Percentiles rank a stretch among this genome's conserved stretches.
These are phyloP conservation scores for Tetramorium bicarinatum DNA, from an alignment of 2,888 invertebrate species.

Conservation along the genomic window DNA sequence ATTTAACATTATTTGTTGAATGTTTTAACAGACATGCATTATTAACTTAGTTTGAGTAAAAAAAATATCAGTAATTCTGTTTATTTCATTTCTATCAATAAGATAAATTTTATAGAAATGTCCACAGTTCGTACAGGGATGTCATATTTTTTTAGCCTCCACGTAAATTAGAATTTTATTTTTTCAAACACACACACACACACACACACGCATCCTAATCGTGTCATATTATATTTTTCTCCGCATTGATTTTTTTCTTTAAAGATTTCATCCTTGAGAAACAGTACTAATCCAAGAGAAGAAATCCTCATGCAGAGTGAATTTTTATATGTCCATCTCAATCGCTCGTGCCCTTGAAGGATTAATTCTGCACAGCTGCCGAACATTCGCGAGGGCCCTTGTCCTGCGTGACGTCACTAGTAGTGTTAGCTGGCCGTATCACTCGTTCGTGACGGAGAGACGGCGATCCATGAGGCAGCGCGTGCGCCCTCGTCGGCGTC, in stretches of 20 bases:
- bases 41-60: background rate
- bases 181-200: background rate
- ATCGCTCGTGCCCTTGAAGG: constrained; percentile 69
- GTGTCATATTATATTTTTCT: background rate
- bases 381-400: constrained; percentile 73
- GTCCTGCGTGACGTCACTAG: constrained; percentile 74
- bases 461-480: constrained; percentile 81
- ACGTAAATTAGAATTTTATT: constrained; percentile 1
- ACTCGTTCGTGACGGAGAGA: constrained; percentile 50
- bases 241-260: background rate
- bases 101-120: background rate
- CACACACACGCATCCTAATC: background rate
- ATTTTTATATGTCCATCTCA: background rate
- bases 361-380: constrained; percentile 68
- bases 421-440: constrained; percentile 51
- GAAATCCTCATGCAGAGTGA: background rate
- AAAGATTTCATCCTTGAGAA: background rate
- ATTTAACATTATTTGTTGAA: too few relatives aligned
- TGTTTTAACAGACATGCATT: too few relatives aligned
- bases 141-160: background rate
- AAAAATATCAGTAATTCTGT: background rate
- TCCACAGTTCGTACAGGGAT: background rate
- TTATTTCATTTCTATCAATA: background rate
- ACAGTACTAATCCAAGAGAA: background rate
- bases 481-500: constrained; percentile 77